Evolutionary conservation across 2,888 invertebrate species (phyloP), one percentile per base, ranked within the genome.

Genomic region (Drosophila mayaguana): DNA sequence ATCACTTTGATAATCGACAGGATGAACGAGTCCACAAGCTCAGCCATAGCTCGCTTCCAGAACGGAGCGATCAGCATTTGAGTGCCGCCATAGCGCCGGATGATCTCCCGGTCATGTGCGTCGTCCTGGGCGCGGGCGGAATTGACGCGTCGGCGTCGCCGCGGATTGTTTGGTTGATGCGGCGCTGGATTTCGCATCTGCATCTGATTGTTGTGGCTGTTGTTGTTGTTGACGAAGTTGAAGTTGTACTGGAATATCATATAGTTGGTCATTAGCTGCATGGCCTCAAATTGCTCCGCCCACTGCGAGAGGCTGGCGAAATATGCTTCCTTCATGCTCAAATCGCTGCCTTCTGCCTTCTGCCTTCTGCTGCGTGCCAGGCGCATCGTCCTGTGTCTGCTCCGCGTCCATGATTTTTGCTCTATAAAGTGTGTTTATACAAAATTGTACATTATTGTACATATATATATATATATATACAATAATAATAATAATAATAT

Each of bases 31-130:
- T 98, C 98, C 73, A 98, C 95, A 67, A 96, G 93, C 92, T 98
- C 98, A 0, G 98, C 98, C 16, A 95, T 92, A 48, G 97, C 94
- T 81, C 98, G 94, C 92, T 97, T 98, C 96, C 98, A 97, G 66
- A 98, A 93, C 0, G 97, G 96, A 40, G 98, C 97, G 88, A 98
- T 95, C 56, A 95, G 93, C 92, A 96, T 96, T 91, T 96, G 96
- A 88, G 94, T 95, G 56, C 96, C 96, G 91, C 94, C 94, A 89
- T 83, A 84, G 11, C 83, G 84, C 25, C 81, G 84, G 9, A 92
- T 85, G 22, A 83, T 57, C 32, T 76, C 75, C 14, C 73, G 64
- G 45, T 83, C 81, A 5, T 74, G 63, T 28, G 63, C 74, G 0
- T 83, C 81, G 16, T 77, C 75, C 20, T 82, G 57, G 6, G 75